Evolutionary conservation across 2,113 vertebrate species (phyloP).

Genomic region (Dinomys branickii): DNA sequence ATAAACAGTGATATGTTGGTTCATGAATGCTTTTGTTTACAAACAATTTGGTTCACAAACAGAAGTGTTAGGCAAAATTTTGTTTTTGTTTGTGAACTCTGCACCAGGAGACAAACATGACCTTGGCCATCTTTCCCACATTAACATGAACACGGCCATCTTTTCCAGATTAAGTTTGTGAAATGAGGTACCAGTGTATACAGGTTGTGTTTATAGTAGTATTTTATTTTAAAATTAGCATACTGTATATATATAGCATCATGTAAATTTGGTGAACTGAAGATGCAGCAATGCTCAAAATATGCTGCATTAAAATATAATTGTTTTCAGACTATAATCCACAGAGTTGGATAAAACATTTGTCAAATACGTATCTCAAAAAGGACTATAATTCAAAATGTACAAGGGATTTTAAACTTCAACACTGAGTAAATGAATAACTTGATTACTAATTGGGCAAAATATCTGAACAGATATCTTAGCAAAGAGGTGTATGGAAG

Average conservation of each 20-base stretch:
- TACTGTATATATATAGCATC: background rate
- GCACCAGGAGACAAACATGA: background rate
- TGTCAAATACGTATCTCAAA: background rate
- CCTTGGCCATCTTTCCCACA: background rate
- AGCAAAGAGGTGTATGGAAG: background rate
- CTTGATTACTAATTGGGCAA: background rate
- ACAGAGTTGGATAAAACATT: background rate
- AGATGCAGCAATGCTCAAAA: background rate
- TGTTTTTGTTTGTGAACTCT: background rate
- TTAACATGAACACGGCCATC: background rate
- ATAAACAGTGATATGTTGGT: background rate
- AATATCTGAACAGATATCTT: background rate
- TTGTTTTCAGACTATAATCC: background rate
- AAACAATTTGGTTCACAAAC: background rate
- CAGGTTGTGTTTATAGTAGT: background rate
- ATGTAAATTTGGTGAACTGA: background rate
- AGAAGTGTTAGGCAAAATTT: background rate
- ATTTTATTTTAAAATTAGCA: background rate
- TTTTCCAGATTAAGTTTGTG: background rate
- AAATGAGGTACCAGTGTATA: background rate
- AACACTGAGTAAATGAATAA: background rate
- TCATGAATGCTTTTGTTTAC: background rate
- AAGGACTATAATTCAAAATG: background rate
- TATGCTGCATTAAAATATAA: constrained; percentile 26
- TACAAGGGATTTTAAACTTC: background rate